Conservation (phyloP, 2,888 invertebrate genomes). For the Suillia variegata region DNA sequence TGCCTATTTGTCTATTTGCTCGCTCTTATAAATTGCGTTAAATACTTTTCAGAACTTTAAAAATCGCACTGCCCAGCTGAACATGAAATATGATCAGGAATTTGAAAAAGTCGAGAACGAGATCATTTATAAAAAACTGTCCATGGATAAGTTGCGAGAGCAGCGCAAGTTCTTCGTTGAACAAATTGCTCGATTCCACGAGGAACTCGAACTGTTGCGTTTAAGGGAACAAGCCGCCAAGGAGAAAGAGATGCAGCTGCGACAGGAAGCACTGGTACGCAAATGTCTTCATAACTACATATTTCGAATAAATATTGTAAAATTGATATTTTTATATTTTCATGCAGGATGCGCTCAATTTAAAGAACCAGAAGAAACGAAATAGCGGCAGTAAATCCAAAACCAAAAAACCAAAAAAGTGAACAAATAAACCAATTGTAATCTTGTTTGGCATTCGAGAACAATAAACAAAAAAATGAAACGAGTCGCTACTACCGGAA, state of each 20-base stretch:
- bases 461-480: too few relatives aligned
- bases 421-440: too few relatives aligned
- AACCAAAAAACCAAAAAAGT: not conserved
- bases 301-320: too few relatives aligned
- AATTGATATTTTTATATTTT: too few relatives aligned
- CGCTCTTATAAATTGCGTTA: too few relatives aligned
- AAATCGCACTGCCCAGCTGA: conserved; percentile 17
- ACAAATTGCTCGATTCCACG: conserved; percentile 3
- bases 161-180: not conserved
- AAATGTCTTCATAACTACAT: not conserved
- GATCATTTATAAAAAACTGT: too few relatives aligned
- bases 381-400: not conserved
- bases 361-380: not conserved
- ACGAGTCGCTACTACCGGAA: too few relatives aligned
- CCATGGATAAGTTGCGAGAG: not conserved
- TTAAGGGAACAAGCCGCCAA: conserved; percentile 5
- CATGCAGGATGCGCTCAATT: too few relatives aligned
- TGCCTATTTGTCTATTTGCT: too few relatives aligned
- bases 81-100: not conserved
- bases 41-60: conserved; percentile 29
- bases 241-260: not conserved
- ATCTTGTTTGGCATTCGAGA: too few relatives aligned
- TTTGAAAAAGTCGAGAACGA: not conserved
- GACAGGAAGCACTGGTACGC: not conserved
- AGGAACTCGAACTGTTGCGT: conserved; percentile 23